A percentile compares a stretch with the other conserved stretches of the same genome.
phyloP scores from a whole-genome alignment of 2,888 invertebrate genomes.

The Epinotia ramella region DNA sequence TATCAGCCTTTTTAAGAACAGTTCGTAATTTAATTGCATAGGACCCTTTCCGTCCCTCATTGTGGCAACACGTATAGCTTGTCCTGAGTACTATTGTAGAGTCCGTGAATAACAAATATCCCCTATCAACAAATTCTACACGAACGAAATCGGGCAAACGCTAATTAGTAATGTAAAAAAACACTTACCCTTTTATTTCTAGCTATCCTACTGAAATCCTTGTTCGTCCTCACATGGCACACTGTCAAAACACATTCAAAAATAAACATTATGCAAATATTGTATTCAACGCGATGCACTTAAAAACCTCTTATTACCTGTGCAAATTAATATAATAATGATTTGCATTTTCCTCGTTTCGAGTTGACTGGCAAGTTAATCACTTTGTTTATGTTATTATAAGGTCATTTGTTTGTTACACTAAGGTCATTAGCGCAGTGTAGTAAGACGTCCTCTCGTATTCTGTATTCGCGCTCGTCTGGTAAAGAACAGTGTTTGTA shows the following conservation, averaged over 20 bases:
- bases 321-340: constrained; percentile 9
- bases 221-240: not conserved
- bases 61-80: too few relatives aligned
- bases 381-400: constrained; percentile 8
- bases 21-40: too few relatives aligned
- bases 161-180: not conserved
- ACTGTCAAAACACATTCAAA: constrained; percentile 26
- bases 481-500: not conserved
- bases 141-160: too few relatives aligned
- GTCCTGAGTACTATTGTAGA: too few relatives aligned
- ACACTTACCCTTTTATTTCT: constrained; percentile 36
- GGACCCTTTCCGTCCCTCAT: too few relatives aligned
- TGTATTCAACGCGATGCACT: not conserved
- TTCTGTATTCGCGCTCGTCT: constrained; percentile 2
- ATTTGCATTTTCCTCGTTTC: not conserved
- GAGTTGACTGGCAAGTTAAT: not conserved
- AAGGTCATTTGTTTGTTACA: not conserved
- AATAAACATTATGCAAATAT: not conserved
- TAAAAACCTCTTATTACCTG: constrained; percentile 19
- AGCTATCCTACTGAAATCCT: not conserved
- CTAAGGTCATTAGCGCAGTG: not conserved
- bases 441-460: constrained; percentile 1
- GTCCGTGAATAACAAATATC: too few relatives aligned
- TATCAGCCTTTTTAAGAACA: too few relatives aligned
- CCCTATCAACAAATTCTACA: too few relatives aligned